Base-by-base conservation (phyloP, 92 coral and sea anemone species). In the Bergia puertoricense region DNA sequence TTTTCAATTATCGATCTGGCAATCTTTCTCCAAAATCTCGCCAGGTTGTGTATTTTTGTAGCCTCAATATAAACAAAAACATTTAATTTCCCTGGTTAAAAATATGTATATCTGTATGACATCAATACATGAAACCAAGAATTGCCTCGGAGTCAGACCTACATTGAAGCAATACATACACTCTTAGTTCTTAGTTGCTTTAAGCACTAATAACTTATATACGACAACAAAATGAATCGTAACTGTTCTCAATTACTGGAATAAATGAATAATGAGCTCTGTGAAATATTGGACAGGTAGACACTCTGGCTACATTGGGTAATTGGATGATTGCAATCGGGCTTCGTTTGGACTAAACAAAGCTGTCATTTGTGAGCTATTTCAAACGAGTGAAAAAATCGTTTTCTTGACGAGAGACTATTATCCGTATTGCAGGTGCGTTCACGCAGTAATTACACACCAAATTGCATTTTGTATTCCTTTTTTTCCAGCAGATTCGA, bases 181-280 rank as follows among this genome's bases (percentile, higher is more conserved):
- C 16, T 3, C n/a, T 36, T 16, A 8, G 48, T 1, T 80, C 36
- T 38, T 80, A 51, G 56, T 80, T 80, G 41, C 42, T 59, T 48
- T 23, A 20, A 48, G 71, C 57, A 44, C 44, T 57, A 39, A 59
- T 62, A 82, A 68, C 73, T 39, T 36, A 71, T 1, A 16, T 1
- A 14, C 44, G 68, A 8, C 42, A 82, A 23, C 11, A 82, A 16
- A 66, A 66, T 65, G 74, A 82, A 67, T 42, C 38, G 6, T 14
- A 82, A 65, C 74, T 50, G 76, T 77, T 82, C 23, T 37, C 86
- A 23, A 43, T 82, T 82, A 82, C 23, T 22, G 42, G 62, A 82
- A 65, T 41, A 46, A 22, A 41, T 51, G 42, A 23, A 79, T 3
- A 36, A 30, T 30, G 57, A 48, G 15, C 57, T 18, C 42, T 10